Conservation (phyloP, 2,113 vertebrate species). For the Monarcha castaneiventris region DNA sequence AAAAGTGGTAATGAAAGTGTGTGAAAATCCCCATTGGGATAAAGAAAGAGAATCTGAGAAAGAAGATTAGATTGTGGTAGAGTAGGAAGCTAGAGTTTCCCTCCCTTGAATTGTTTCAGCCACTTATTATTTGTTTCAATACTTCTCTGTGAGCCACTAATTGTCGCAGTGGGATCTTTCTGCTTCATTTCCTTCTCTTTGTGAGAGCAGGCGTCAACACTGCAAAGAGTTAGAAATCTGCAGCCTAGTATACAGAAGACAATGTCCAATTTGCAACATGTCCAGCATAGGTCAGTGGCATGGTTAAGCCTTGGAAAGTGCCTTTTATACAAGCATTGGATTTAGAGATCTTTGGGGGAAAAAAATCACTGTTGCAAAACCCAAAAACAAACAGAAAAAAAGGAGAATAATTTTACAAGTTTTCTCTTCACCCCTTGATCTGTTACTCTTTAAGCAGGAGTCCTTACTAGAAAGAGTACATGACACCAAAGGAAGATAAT, state of each 20-base stretch:
- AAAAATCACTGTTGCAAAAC: not conserved
- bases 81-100: slow-evolving; percentile 42
- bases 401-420: not conserved
- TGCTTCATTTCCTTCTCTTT: slow-evolving; percentile 62
- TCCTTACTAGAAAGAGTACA: not conserved
- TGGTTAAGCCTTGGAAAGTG: not conserved
- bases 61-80: slow-evolving; percentile 27
- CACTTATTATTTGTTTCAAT: slow-evolving; percentile 56
- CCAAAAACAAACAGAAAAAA: not conserved
- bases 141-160: slow-evolving; percentile 57
- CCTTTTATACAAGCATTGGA: not conserved
- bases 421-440: not conserved
- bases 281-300: slow-evolving; percentile 40
- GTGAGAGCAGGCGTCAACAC: slow-evolving; percentile 42
- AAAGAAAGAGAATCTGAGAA: slow-evolving; percentile 25
- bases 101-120: slow-evolving; percentile 39
- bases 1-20: not conserved
- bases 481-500: not conserved
- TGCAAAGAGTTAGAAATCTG: slow-evolving; percentile 59
- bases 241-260: not conserved
- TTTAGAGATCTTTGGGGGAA: not conserved
- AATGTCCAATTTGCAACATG: slow-evolving; percentile 1
- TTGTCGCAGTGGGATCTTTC: slow-evolving; percentile 56
- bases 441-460: not conserved
- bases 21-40: not conserved